A percentile compares a stretch with the other conserved stretches of the same genome.
Evolutionary conservation across 2,797 vertebrate genomes (phyloP).

Genomic region (Saxicola maurus): DNA sequence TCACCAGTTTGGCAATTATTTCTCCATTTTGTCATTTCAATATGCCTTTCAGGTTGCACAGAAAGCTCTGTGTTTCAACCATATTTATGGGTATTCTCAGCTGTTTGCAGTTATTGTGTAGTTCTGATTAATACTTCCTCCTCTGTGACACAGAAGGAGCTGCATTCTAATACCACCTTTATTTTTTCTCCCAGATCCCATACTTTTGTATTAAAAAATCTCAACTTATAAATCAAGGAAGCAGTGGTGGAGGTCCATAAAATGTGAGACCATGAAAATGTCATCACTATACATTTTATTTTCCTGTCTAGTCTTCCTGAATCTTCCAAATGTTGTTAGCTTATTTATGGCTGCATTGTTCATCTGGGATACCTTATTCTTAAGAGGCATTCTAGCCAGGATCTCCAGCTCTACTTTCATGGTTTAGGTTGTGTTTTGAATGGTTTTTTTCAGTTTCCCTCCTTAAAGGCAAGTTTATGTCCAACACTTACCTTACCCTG

Average conservation of each 20-base stretch:
- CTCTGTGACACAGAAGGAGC: constrained; percentile 24
- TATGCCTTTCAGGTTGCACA: background rate
- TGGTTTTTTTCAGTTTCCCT: background rate
- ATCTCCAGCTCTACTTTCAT: background rate
- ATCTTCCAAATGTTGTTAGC: constrained; percentile 58
- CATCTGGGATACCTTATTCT: constrained; percentile 31
- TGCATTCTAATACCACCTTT: constrained; percentile 56
- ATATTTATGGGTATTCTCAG: constrained; percentile 42
- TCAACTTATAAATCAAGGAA: constrained; percentile 59
- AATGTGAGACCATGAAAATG: constrained; percentile 69
- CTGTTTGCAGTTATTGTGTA: constrained; percentile 11
- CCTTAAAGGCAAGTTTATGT: background rate
- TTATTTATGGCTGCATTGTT: constrained; percentile 53
- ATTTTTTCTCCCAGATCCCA: constrained; percentile 57
- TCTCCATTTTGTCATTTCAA: constrained; percentile 32
- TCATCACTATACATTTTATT: constrained; percentile 69
- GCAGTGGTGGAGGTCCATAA: constrained; percentile 65
- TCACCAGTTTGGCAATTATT: constrained; percentile 38
- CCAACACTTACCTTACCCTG: background rate
- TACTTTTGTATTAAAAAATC: constrained; percentile 4
- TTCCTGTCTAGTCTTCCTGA: constrained; percentile 57
- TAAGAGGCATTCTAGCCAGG: background rate
- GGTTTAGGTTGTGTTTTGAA: background rate
- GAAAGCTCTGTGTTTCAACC: background rate
- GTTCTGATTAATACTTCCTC: constrained; percentile 54